phyloP scores from a whole-genome alignment of 2,888 invertebrate species.

The Coecobrya sp. region DNA sequence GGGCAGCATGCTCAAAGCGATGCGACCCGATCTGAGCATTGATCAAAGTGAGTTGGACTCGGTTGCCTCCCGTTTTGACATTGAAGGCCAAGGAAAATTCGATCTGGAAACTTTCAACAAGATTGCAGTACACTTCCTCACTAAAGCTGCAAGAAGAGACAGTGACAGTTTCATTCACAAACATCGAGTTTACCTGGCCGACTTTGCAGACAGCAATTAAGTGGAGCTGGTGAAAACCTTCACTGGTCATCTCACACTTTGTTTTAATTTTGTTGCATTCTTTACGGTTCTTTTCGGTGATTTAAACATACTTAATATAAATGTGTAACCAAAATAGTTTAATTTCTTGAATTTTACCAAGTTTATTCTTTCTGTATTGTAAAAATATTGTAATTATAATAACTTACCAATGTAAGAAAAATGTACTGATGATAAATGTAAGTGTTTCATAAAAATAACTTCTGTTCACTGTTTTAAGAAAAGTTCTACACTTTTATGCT shows the following conservation, averaged over 20 bases:
- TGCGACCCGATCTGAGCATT: constrained; percentile 78
- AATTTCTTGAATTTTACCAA: not conserved
- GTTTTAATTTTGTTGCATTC: not conserved
- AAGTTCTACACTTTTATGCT: not conserved
- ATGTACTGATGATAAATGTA: not conserved
- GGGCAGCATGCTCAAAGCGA: constrained; percentile 77
- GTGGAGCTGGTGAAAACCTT: not conserved
- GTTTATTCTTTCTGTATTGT: not conserved
- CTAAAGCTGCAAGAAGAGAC: constrained; percentile 77
- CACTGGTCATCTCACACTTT: not conserved
- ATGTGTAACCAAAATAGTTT: not conserved
- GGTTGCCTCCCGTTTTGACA: constrained; percentile 74
- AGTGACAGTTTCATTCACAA: constrained; percentile 82
- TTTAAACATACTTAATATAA: not conserved
- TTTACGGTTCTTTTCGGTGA: not conserved
- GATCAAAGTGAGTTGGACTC: constrained; percentile 77
- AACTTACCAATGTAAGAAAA: not conserved
- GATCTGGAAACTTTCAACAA: constrained; percentile 81
- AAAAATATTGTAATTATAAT: too few species aligned
- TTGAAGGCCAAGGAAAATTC: constrained; percentile 80
- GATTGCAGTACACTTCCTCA: constrained; percentile 81
- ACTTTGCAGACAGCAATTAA: constrained; percentile 67
- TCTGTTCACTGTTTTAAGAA: not conserved
- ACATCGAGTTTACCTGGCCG: constrained; percentile 75
- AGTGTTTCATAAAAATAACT: not conserved